Evolutionary conservation across 2,888 invertebrate species (phyloP).

Genomic region (Ophonus ardosiacus): DNA sequence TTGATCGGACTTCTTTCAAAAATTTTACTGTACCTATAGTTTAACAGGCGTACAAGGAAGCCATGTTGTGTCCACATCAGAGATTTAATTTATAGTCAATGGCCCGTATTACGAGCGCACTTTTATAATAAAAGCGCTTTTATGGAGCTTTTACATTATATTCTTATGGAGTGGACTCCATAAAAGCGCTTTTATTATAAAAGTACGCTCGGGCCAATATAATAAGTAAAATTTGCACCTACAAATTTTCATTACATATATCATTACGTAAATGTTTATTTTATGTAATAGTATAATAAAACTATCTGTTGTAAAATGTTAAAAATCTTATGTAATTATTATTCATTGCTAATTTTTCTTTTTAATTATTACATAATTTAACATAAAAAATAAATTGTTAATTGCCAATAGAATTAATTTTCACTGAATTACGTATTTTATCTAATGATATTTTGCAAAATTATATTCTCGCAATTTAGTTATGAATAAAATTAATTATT

Average conservation of each 20-base stretch:
- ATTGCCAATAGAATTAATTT: constrained; percentile 15
- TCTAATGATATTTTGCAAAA: neutral
- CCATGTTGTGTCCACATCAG: too few relatives aligned
- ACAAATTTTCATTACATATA: neutral
- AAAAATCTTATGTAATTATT: neutral
- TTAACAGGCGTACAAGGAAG: too few relatives aligned
- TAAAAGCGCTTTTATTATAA: too few relatives aligned
- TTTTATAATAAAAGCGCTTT: too few relatives aligned
- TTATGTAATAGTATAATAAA: neutral
- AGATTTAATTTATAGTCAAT: too few relatives aligned
- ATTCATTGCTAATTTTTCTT: neutral
- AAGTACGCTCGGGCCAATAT: too few relatives aligned
- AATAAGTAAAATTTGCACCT: neutral
- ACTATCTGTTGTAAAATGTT: neutral
- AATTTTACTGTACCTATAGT: too few relatives aligned
- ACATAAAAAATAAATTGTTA: neutral
- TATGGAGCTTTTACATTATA: too few relatives aligned
- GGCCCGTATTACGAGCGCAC: too few relatives aligned
- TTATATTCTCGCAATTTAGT: neutral
- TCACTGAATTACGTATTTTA: neutral
- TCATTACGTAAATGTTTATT: neutral
- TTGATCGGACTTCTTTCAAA: too few relatives aligned
- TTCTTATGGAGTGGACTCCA: too few relatives aligned
- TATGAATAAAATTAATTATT: neutral
- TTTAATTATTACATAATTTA: neutral